phyloP scores from a whole-genome alignment of 2,797 vertebrate species.

The Danionella dracula region DNA sequence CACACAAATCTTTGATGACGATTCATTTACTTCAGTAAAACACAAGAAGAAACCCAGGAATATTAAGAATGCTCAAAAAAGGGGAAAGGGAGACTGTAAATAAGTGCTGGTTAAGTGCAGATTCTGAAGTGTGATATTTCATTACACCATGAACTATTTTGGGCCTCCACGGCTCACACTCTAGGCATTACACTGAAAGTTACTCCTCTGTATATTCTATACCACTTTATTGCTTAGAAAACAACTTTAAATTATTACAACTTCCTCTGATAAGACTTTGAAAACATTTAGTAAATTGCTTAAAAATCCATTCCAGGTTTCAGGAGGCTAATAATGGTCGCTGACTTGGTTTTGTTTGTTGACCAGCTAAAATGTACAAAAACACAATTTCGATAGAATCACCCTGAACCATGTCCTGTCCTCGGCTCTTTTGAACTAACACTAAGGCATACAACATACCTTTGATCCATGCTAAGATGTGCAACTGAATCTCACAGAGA shows the following conservation, averaged over 20 bases:
- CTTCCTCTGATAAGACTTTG: neutral
- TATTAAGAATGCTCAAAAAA: conserved; percentile 1
- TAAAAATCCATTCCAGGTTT: too few species aligned
- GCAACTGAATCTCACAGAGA: neutral
- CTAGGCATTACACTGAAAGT: conserved; percentile 40
- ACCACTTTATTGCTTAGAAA: conserved; percentile 18
- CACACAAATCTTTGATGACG: conserved; percentile 32
- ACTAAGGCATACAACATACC: conserved; percentile 1
- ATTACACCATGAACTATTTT: conserved; percentile 48
- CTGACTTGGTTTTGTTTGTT: neutral
- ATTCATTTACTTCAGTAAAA: conserved; percentile 52
- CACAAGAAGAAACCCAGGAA: conserved; percentile 19
- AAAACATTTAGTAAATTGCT: too few species aligned
- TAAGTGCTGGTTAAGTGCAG: conserved; percentile 75
- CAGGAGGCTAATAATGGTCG: neutral
- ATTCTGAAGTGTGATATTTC: conserved; percentile 54
- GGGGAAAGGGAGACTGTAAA: conserved; percentile 45
- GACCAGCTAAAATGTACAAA: neutral
- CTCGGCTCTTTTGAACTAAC: neutral
- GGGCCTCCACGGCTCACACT: conserved; percentile 46
- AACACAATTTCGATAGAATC: neutral
- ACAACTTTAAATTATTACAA: neutral
- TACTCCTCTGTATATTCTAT: conserved; percentile 16
- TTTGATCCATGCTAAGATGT: conserved; percentile 2
- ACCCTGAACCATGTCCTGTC: neutral